Conservation (phyloP, 1,140 invertebrate species). For the Anastrepha obliqua region DNA sequence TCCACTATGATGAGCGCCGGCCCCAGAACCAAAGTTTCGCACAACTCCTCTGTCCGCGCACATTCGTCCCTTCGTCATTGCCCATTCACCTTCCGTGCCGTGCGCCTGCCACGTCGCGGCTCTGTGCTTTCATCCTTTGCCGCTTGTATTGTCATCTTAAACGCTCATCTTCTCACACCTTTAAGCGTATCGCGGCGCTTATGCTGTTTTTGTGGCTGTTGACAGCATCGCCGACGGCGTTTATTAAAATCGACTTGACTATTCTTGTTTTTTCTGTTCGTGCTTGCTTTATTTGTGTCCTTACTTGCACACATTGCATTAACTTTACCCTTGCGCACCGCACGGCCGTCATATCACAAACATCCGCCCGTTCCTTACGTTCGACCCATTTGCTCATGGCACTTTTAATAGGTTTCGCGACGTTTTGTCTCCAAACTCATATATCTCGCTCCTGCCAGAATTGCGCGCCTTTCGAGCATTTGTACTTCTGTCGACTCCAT, state of each 20-base stretch:
- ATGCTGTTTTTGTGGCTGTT: neutral
- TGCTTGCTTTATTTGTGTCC: neutral
- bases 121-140: neutral
- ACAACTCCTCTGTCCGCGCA: too few relatives aligned
- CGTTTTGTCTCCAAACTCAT: neutral
- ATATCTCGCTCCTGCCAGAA: slow-evolving; percentile 42
- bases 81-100: neutral
- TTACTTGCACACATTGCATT: neutral
- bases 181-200: neutral
- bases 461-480: slow-evolving; percentile 7
- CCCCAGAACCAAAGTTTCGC: too few relatives aligned
- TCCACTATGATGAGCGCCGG: too few relatives aligned
- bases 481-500: neutral
- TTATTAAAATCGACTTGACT: slow-evolving; percentile 59
- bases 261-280: neutral
- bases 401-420: slow-evolving; percentile 13
- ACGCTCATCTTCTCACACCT: slow-evolving; percentile 7
- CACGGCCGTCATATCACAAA: neutral
- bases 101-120: neutral
- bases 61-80: neutral
- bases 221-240: slow-evolving; percentile 29
- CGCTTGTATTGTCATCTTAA: slow-evolving; percentile 30
- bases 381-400: slow-evolving; percentile 25
- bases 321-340: slow-evolving; percentile 12
- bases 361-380: neutral